A percentile compares a stretch with the other conserved stretches of the same genome.
Evolutionary conservation across 1,140 invertebrate genomes (phyloP).

Genomic region (Lordiphosa stackelbergi): DNA sequence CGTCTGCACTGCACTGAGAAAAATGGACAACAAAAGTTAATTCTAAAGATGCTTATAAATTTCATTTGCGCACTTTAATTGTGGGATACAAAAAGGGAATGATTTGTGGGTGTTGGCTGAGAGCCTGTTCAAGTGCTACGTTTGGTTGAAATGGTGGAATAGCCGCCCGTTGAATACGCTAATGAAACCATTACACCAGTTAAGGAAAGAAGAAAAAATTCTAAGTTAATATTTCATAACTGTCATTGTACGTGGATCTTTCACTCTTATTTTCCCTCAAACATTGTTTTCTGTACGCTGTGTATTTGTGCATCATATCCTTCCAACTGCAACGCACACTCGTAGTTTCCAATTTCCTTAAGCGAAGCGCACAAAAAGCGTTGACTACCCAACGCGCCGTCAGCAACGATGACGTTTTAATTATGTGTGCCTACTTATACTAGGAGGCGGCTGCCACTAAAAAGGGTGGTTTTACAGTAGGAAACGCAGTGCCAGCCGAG

Average conservation of each 20-base stretch:
- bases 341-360: not conserved
- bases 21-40: conserved; percentile 17
- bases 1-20: conserved; percentile 36
- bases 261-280: too few species aligned
- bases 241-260: too few species aligned
- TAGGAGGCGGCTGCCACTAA: too few species aligned
- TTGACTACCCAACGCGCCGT: conserved; percentile 48
- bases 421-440: conserved; percentile 55
- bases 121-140: conserved; percentile 50
- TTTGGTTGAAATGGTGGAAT: conserved; percentile 12
- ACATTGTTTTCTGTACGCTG: too few species aligned
- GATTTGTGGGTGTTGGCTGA: conserved; percentile 11
- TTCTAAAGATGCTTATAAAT: conserved; percentile 31
- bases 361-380: conserved; percentile 48
- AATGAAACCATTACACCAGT: not conserved
- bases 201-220: too few species aligned
- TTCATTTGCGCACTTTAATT: conserved; percentile 49
- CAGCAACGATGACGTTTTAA: conserved; percentile 66
- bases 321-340: too few species aligned
- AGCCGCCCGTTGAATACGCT: not conserved
- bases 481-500: conserved; percentile 37
- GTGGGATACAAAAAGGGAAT: conserved; percentile 20
- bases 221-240: too few species aligned
- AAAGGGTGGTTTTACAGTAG: conserved; percentile 31
- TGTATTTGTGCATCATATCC: too few species aligned